Evolutionary conservation across 2,888 invertebrate species (phyloP).

Genomic region (Uloborus plumipes): DNA sequence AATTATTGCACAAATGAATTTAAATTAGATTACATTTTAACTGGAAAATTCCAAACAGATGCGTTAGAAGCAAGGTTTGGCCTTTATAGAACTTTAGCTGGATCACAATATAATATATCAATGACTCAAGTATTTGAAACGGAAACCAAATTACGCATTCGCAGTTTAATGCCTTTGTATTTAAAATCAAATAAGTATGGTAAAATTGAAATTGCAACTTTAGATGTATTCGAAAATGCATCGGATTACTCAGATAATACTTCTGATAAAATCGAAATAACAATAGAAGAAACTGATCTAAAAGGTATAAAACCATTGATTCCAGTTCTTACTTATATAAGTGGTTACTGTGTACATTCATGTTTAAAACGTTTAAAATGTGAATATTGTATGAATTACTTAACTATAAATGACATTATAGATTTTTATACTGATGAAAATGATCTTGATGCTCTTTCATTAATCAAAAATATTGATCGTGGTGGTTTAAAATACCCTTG

Average conservation of each 20-base stretch:
- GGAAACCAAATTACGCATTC: no score
- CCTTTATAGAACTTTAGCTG: no score
- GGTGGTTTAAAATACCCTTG: not conserved
- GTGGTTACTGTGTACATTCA: slow-evolving; percentile 4
- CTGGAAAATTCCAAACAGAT: no score
- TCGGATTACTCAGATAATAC: not conserved
- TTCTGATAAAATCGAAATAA: not conserved
- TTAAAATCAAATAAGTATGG: no score
- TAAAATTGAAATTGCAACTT: not conserved
- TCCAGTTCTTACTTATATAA: slow-evolving; percentile 5
- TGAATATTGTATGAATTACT: not conserved
- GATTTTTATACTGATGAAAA: not conserved
- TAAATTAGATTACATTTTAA: not conserved
- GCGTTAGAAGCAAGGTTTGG: no score
- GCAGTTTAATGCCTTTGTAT: no score
- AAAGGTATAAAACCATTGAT: not conserved
- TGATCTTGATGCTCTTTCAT: not conserved
- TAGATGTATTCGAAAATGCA: not conserved
- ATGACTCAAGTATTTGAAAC: no score
- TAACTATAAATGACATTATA: not conserved
- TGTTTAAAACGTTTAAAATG: not conserved
- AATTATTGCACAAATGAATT: slow-evolving; percentile 6
- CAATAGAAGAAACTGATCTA: not conserved
- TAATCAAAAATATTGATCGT: not conserved
- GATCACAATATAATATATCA: no score